phyloP scores from a whole-genome alignment of 2,113 vertebrate genomes.

The Cyrtonyx montezumae region DNA sequence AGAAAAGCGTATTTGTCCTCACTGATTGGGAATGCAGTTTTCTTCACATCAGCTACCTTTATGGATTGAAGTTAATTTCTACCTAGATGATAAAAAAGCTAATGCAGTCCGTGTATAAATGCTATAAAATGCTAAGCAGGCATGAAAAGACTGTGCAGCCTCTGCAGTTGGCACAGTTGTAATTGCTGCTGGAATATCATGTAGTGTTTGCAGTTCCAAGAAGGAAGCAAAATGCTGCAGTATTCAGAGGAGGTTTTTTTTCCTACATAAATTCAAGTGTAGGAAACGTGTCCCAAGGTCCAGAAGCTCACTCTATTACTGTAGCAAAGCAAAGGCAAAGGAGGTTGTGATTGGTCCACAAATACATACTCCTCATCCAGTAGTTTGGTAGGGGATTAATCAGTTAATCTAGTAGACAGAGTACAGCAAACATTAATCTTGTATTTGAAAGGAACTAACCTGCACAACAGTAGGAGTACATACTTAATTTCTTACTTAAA shows the following conservation, averaged over 20 bases:
- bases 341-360: not conserved
- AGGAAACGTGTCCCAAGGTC: not conserved
- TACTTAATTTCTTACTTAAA: not conserved
- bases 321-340: not conserved
- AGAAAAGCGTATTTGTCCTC: not conserved
- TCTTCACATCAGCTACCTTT: not conserved
- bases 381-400: not conserved
- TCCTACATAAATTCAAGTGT: not conserved
- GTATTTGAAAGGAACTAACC: not conserved
- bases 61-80: not conserved
- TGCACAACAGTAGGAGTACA: not conserved
- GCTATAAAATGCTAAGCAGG: conserved; percentile 34
- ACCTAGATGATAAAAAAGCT: conserved; percentile 2
- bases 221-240: not conserved
- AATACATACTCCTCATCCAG: not conserved
- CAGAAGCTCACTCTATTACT: not conserved
- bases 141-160: conserved; percentile 28
- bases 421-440: not conserved
- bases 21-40: not conserved
- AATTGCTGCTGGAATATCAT: not conserved
- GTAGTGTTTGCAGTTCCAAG: not conserved
- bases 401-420: not conserved
- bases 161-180: not conserved
- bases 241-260: not conserved
- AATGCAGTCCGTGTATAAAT: not conserved